Conservation (phyloP, 2,113 vertebrate species). For the Odontophorus gujanensis region DNA sequence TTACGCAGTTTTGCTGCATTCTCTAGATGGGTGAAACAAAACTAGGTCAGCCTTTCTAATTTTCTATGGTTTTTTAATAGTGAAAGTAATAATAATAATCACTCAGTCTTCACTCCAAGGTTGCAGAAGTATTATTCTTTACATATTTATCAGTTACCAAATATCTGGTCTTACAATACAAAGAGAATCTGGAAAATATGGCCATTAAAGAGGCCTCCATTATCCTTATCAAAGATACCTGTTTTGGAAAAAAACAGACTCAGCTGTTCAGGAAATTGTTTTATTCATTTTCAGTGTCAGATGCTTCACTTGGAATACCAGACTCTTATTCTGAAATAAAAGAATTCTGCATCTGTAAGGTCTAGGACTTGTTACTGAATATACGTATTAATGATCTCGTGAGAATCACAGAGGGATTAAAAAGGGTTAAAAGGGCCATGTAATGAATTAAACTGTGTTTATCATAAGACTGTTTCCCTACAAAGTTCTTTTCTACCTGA, state of each 20-base stretch:
- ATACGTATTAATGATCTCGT: background rate
- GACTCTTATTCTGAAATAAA: background rate
- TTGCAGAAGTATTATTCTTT: background rate
- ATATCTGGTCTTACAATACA: background rate
- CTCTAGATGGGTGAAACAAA: background rate
- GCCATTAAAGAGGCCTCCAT: background rate
- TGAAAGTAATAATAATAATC: background rate
- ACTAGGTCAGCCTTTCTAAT: background rate
- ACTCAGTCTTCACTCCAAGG: background rate
- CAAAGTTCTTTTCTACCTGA: background rate
- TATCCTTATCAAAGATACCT: background rate
- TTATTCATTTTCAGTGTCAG: background rate
- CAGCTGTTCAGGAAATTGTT: background rate
- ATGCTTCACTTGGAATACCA: background rate
- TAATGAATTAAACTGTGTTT: background rate
- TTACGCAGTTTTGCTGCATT: background rate
- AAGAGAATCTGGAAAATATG: background rate
- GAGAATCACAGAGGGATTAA: fast-evolving
- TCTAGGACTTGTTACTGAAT: background rate
- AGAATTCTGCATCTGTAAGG: background rate
- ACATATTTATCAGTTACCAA: background rate
- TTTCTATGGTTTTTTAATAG: background rate
- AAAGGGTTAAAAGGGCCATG: background rate
- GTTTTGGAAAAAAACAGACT: background rate
- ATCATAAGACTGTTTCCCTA: background rate